These are phyloP conservation scores for Pollachius pollachius DNA, from an alignment of 2,113 vertebrate species.

Conservation along the genomic window DNA sequence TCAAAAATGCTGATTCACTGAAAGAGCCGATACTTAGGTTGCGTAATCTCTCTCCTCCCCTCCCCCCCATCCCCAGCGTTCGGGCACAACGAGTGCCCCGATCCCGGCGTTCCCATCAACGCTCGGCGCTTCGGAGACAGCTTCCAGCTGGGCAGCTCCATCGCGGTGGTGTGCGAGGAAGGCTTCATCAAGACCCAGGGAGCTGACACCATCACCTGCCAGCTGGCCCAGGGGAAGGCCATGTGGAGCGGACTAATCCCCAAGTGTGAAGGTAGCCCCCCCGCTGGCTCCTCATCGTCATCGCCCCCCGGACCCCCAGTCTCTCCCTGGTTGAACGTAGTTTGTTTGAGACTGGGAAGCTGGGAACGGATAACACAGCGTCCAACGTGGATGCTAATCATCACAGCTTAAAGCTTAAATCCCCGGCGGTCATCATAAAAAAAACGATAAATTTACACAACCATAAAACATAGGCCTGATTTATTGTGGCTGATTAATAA, in stretches of 20 bases:
- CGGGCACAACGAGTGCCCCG: conserved; percentile 96
- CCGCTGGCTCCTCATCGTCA: no score
- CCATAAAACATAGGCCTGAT: no score
- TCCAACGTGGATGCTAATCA: no score
- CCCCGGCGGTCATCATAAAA: no score
- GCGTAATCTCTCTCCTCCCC: conserved; percentile 1
- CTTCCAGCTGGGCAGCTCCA: conserved; percentile 93
- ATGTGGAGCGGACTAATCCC: conserved; percentile 98
- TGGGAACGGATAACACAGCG: no score
- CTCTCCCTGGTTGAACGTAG: no score
- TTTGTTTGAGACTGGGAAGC: no score
- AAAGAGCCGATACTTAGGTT: conserved; percentile 18
- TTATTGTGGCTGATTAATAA: no score
- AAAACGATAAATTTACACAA: no score
- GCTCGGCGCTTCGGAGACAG: conserved; percentile 92
- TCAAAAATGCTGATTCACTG: conserved; percentile 41
- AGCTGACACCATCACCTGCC: conserved; percentile 94
- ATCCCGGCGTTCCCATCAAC: conserved; percentile 93
- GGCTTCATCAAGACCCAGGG: conserved; percentile 99
- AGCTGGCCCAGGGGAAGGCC: conserved; percentile 88
- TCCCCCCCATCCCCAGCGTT: conserved; percentile 79
- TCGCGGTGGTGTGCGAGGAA: conserved; percentile 96
- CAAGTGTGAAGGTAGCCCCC: conserved; percentile 87
- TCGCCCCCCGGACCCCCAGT: no score
- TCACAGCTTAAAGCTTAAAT: neutral